Evolutionary conservation across 2,797 vertebrate genomes (phyloP), one percentile per base, ranked within the genome.

Genomic region (Halcyon badia): DNA sequence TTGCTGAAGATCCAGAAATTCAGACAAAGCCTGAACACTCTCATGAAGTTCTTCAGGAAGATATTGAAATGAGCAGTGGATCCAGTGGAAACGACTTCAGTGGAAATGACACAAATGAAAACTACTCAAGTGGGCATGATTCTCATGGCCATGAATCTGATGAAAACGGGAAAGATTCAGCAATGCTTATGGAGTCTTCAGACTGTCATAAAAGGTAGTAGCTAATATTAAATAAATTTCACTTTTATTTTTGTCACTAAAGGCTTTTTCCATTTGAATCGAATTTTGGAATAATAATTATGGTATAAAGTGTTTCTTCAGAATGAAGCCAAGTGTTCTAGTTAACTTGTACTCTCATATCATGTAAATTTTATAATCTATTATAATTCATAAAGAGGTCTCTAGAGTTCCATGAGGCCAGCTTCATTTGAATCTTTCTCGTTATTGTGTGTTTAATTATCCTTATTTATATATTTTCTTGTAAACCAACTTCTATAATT

Each of bases 31-130:
- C 92, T 97, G 95, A 71, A 66, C 95, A 35, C 49, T 79, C 78
- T 92, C 95, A 58, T 6, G 98, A 95, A 41, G 89, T 94, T 6
- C 96, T 99, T 76, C 99, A 99, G 18, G 99, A 99, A 87, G 99
- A 99, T 13, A 97, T 99, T 78, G 99, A 99, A 92, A 99, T 99
- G 99, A 98, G 98, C 88, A 98, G 98, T 7, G 98, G 99, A 70
- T 99, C 98, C 1, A 99, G 99, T 8, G 98, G 98, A 4, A 99
- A 98, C 17, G 98, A 98, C 87, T 97, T 98, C 98, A 26, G 94
- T 95, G 97, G 97, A 31, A 97, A 98, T 25, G 98, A 99, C 75
- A 98, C 98, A 72, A 98, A 98, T 7, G 98, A 99, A 33, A 99
- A 98, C n/a, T 97, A 99, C 88, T 99, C 98, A 0, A 98, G 97